Evolutionary conservation across 2,113 vertebrate genomes (phyloP).

Genomic region (Synodontis membranacea): DNA sequence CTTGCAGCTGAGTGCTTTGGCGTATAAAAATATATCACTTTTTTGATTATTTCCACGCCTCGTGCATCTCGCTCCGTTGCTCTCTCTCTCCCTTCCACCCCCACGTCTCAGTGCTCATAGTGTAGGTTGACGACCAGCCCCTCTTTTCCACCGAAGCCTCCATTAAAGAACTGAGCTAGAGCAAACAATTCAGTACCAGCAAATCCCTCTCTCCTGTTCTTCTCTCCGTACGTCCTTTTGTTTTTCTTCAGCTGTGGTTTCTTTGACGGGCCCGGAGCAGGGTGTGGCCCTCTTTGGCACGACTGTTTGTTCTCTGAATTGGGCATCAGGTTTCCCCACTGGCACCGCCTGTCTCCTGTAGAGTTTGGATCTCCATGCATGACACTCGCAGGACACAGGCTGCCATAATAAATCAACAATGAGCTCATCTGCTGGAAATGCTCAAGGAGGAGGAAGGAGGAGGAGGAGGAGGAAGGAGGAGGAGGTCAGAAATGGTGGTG

Average conservation of each 20-base stretch:
- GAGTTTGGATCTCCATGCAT: conserved; percentile 4
- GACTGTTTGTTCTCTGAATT: conserved; percentile 21
- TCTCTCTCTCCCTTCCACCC: background rate
- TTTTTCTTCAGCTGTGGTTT: background rate
- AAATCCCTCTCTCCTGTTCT: background rate
- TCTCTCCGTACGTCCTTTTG: background rate
- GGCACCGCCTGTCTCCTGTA: conserved; percentile 32
- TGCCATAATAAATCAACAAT: conserved; percentile 29
- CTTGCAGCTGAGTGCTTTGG: background rate
- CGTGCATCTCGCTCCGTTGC: background rate
- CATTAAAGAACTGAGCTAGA: background rate
- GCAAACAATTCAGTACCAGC: background rate
- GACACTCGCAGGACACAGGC: conserved; percentile 15
- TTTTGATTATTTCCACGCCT: background rate
- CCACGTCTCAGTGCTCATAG: background rate
- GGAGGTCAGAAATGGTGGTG: background rate
- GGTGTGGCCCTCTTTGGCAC: conserved; percentile 26
- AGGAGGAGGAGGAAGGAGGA: background rate
- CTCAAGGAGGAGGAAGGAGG: background rate
- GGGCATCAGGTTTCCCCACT: conserved; percentile 41
- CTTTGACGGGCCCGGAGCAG: conserved; percentile 2
- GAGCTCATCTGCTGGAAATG: conserved; percentile 25
- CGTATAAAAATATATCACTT: background rate
- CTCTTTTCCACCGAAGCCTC: background rate
- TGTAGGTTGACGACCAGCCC: background rate